Evolutionary conservation across 1,140 invertebrate species (phyloP).

Genomic region (Metopolophium dirhodum): DNA sequence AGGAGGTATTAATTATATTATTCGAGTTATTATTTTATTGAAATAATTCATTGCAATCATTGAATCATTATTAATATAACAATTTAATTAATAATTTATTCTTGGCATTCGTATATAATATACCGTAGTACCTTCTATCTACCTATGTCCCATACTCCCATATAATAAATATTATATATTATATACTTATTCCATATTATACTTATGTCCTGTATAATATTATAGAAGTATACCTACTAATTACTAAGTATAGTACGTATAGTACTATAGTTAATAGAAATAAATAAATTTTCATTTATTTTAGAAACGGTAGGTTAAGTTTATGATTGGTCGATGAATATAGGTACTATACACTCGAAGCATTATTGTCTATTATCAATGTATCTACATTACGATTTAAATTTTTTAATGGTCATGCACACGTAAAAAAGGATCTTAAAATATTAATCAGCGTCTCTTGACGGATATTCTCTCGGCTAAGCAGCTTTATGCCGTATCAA

Average conservation of each 20-base stretch:
- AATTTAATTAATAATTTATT: neutral
- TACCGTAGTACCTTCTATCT: neutral
- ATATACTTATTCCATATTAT: too few relatives aligned
- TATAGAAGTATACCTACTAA: too few relatives aligned
- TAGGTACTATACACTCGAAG: neutral
- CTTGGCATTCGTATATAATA: neutral
- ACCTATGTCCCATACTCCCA: too few relatives aligned
- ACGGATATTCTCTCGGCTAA: neutral
- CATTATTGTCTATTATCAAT: neutral
- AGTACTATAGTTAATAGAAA: neutral
- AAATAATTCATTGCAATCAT: neutral
- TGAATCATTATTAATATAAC: neutral
- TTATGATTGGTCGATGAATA: neutral
- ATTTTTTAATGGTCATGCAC: neutral
- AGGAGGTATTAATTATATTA: neutral
- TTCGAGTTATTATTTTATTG: neutral
- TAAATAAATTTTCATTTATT: neutral
- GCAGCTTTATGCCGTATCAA: neutral
- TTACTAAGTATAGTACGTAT: too few relatives aligned
- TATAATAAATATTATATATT: too few relatives aligned
- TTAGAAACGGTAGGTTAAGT: neutral
- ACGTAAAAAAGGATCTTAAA: neutral
- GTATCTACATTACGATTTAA: neutral
- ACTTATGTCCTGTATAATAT: too few relatives aligned
- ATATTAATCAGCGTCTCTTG: neutral